A percentile compares a stretch with the other conserved stretches of the same genome.
Conservation (phyloP, 2,113 vertebrate species). For the Accipiter virgatus region DNA sequence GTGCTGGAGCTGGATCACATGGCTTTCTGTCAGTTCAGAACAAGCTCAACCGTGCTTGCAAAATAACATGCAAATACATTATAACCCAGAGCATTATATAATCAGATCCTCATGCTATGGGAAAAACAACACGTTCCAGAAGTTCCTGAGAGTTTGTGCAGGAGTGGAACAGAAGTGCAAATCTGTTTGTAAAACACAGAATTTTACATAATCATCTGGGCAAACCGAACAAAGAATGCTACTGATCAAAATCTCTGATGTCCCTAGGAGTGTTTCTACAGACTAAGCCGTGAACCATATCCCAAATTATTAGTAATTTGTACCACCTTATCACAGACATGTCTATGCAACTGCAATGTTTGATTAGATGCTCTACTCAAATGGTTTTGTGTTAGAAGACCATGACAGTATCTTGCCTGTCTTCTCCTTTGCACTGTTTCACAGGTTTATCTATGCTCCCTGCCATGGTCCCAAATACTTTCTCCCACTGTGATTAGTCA, state of each 20-base stretch:
- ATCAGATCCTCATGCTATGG: constrained; percentile 8
- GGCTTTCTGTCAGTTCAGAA: not conserved
- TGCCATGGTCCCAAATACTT: not conserved
- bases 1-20: not conserved
- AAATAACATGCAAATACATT: not conserved
- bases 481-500: not conserved
- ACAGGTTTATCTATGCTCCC: not conserved
- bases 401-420: not conserved
- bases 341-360: not conserved
- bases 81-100: not conserved
- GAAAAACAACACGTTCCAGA: not conserved
- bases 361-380: not conserved
- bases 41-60: not conserved
- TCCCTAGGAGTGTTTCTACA: not conserved
- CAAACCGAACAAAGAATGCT: not conserved
- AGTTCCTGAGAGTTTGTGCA: not conserved
- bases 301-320: not conserved
- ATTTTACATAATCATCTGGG: not conserved
- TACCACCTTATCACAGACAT: not conserved
- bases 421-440: not conserved
- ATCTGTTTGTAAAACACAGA: not conserved
- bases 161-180: not conserved
- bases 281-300: not conserved
- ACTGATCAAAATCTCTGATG: not conserved
- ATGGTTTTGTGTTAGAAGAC: not conserved